These are phyloP conservation scores for Atopsyche davidsoni DNA, from an alignment of 1,140 invertebrate species.

Conservation along the genomic window DNA sequence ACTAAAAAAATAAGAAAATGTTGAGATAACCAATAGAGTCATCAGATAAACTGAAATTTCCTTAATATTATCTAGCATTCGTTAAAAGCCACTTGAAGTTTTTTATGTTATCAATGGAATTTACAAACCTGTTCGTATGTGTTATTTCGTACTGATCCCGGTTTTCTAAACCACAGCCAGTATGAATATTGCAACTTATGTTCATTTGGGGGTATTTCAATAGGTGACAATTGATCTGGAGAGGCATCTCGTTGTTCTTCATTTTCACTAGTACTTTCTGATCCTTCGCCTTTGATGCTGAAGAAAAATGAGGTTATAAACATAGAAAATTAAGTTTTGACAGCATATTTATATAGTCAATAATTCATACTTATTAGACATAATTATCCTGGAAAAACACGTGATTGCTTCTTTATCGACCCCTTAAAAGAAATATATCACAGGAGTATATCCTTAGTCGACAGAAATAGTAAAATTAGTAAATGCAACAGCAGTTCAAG, in stretches of 20 bases:
- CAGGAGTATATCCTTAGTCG: too few relatives aligned
- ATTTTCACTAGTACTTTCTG: constrained; percentile 17
- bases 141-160: constrained; percentile 38
- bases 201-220: constrained; percentile 51
- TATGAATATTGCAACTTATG: constrained; percentile 86
- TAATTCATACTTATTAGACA: constrained; percentile 19
- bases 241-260: constrained; percentile 19
- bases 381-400: constrained; percentile 21
- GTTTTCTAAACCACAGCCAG: constrained; percentile 79
- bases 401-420: constrained; percentile 18
- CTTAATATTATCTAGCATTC: too few relatives aligned
- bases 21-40: too few relatives aligned
- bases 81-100: too few relatives aligned
- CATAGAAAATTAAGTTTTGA: constrained; percentile 6
- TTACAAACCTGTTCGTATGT: constrained; percentile 41
- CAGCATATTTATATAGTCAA: constrained; percentile 1
- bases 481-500: constrained; percentile 15
- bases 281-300: constrained; percentile 25
- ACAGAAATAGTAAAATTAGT: constrained; percentile 1
- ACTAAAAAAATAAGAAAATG: too few relatives aligned
- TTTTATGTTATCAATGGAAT: too few relatives aligned
- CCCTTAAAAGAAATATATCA: constrained; percentile 17
- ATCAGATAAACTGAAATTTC: too few relatives aligned
- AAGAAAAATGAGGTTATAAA: constrained; percentile 22
- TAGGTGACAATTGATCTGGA: constrained; percentile 19